Evolutionary conservation across 2,113 vertebrate genomes (phyloP).

Genomic region (Clarias magur): DNA sequence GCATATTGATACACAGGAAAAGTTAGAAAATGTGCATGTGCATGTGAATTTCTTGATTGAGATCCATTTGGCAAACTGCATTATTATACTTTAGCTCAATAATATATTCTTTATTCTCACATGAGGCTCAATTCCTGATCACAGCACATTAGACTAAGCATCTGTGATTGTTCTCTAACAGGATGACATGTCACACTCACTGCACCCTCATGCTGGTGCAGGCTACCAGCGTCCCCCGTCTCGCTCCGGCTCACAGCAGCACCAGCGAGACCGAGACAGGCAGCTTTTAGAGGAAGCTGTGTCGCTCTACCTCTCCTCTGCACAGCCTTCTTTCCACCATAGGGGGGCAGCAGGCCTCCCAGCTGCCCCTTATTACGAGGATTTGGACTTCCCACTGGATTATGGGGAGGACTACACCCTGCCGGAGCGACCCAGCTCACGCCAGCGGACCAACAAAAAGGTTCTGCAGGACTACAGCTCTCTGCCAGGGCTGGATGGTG

Average conservation of each 20-base stretch:
- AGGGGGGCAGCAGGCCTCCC: slow-evolving; percentile 63
- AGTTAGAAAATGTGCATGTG: neutral
- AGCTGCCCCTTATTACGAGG: slow-evolving; percentile 70
- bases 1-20: neutral
- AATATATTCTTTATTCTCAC: neutral
- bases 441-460: slow-evolving; percentile 66
- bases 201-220: slow-evolving; percentile 55
- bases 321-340: slow-evolving; percentile 67
- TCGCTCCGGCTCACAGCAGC: slow-evolving; percentile 70
- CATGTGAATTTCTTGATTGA: neutral
- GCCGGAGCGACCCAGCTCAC: slow-evolving; percentile 64
- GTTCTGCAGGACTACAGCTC: slow-evolving; percentile 60
- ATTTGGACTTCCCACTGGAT: slow-evolving; percentile 69
- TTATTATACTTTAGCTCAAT: neutral
- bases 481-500: slow-evolving; percentile 63
- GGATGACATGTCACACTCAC: slow-evolving; percentile 72
- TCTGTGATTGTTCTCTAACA: slow-evolving; percentile 65
- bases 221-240: slow-evolving; percentile 70
- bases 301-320: slow-evolving; percentile 80
- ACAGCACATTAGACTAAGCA: neutral
- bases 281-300: slow-evolving; percentile 84
- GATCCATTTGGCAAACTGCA: neutral
- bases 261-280: slow-evolving; percentile 66
- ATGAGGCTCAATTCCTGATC: neutral
- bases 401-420: slow-evolving; percentile 72